Evolutionary conservation across 2,888 invertebrate species (phyloP).

Genomic region (Drosophila vallismaia): DNA sequence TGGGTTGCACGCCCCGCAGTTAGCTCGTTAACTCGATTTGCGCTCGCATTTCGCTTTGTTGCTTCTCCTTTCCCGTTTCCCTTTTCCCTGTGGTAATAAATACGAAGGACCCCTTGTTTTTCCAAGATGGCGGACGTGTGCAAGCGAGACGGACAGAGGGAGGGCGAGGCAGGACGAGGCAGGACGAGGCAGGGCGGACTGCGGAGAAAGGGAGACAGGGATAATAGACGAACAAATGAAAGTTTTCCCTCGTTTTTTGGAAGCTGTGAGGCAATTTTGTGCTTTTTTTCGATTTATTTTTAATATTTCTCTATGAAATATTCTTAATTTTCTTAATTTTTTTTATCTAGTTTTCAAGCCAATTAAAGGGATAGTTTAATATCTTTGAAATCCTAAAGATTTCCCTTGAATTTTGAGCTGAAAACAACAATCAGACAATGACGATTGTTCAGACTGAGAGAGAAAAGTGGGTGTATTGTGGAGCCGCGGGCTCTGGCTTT

Average conservation of each 20-base stretch:
- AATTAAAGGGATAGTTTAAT: background rate
- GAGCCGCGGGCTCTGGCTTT: constrained; percentile 50
- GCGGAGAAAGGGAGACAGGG: background rate
- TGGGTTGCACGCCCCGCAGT: constrained; percentile 62
- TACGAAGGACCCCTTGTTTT: constrained; percentile 71
- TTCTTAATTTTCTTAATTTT: too few relatives aligned
- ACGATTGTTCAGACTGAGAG: constrained; percentile 9
- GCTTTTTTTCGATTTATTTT: background rate
- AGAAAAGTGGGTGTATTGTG: constrained; percentile 15
- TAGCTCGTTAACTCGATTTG: constrained; percentile 79
- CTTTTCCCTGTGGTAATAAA: constrained; percentile 67
- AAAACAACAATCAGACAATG: constrained; percentile 65
- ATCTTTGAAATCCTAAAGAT: too few relatives aligned
- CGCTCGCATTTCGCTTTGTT: constrained; percentile 45
- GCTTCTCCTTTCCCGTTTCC: constrained; percentile 15
- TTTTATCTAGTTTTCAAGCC: too few relatives aligned
- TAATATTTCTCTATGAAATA: background rate
- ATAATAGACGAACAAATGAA: background rate
- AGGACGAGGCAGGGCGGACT: background rate
- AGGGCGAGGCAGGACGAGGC: background rate
- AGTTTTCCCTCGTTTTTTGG: background rate
- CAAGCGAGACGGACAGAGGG: constrained; percentile 28
- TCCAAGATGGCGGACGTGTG: constrained; percentile 66
- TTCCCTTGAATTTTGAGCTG: too few relatives aligned
- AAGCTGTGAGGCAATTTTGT: background rate